Evolutionary conservation across 2,888 invertebrate genomes (phyloP).

Genomic region (Apoderus coryli): DNA sequence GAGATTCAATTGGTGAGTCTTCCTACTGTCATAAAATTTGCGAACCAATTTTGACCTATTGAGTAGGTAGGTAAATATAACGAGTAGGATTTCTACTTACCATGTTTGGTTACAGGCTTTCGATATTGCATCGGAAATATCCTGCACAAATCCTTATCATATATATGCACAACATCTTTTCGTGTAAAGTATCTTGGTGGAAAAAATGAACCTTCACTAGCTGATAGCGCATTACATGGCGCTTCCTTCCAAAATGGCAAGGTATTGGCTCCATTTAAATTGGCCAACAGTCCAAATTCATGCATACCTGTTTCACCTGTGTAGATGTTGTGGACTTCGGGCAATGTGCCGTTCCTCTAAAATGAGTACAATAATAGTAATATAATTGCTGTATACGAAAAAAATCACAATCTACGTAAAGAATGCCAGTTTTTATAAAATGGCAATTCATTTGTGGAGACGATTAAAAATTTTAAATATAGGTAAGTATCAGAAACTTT

Average conservation of each 20-base stretch:
- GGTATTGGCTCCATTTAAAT: constrained; percentile 59
- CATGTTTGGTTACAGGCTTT: constrained; percentile 53
- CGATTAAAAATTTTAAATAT: no score
- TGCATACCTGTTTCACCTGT: constrained; percentile 61
- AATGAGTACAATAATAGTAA: constrained; percentile 20
- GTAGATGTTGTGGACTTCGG: constrained; percentile 67
- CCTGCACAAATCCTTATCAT: constrained; percentile 78
- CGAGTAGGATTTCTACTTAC: no score
- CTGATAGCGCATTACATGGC: constrained; percentile 59
- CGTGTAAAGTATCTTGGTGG: constrained; percentile 58
- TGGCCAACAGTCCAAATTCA: constrained; percentile 64
- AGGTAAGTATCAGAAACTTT: no score
- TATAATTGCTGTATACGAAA: no score
- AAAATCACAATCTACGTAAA: background rate
- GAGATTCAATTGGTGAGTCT: no score
- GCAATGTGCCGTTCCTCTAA: constrained; percentile 67
- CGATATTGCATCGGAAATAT: constrained; percentile 61
- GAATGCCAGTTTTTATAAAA: no score
- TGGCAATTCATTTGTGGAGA: no score
- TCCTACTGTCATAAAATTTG: no score
- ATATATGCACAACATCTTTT: constrained; percentile 56
- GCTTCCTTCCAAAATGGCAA: constrained; percentile 60
- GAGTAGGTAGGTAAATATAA: no score
- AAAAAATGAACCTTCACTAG: constrained; percentile 72
- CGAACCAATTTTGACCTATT: no score